Evolutionary conservation across 1,140 invertebrate species (phyloP), one percentile per base, ranked within the genome.

Genomic region (Venturia canescens): DNA sequence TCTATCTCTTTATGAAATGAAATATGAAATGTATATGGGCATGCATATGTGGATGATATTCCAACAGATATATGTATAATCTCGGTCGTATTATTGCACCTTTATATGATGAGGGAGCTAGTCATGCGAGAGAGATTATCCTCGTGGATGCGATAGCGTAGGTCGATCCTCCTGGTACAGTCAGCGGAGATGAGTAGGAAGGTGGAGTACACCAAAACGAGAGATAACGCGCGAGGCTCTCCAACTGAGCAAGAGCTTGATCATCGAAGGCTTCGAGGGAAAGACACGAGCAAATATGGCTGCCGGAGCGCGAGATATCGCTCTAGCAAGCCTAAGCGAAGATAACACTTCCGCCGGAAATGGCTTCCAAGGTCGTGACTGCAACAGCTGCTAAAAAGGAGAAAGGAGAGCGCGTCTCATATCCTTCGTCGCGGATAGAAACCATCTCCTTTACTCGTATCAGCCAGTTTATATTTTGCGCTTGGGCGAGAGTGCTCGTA

Each of bases 281-380:
- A 18, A 21, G 29, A 23, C n/a, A 26, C 23, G 27, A 69, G 66
- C 15, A n/a, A 69, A 69, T 69, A 31, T 69, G 60, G 13, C n/a
- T 13, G 60, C 21, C 60, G 5, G 5, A 15, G 29, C 13, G 29
- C 29, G 29, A 69, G 66, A 69, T 69, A 69, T 69, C 66, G 66
- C 66, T 69, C 66, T 9, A 18, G 66, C 66, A 31, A 69, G 66
- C 66, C 66, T n/a, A 31, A 31, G 66, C 66, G 66, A 69, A 69
- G 66, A 29, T 69, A 69, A 31, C 27, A 69, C 66, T 69, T 69
- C 66, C 66, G 29, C n/a, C 66, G 66, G 27, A 69, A 69, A 69
- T 69, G 66, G 66, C 31, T 69, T 69, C 27, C 27, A 69, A 69
- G 66, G 66, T 69, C 66, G 66, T 69, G 66, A 69, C 66, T 69